Evolutionary conservation across 2,888 invertebrate genomes (phyloP), one percentile per base, ranked within the genome.

Genomic region (Hemicrepidius hirtus): DNA sequence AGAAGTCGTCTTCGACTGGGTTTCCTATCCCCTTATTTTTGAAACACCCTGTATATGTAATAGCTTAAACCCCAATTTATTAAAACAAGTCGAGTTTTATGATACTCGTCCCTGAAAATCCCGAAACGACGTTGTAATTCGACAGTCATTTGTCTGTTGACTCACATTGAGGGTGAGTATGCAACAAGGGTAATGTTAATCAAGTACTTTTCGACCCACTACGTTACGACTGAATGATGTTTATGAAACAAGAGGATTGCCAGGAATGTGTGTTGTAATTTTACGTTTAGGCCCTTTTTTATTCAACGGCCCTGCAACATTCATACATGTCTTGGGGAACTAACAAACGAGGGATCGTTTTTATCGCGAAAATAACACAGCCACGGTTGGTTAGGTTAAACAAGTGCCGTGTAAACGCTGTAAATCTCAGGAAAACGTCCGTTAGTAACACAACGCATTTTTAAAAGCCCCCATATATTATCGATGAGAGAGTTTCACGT

Each of bases 141-240:
- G 68, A 65, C 68, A 75, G 75, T 71, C 75, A 74, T 75, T 74
- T 74, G 62, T 76, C 66, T 76, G 76, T 76, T 75, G 76, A 75
- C 75, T 76, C 75, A 75, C 71, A 73, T 35, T 18, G 66, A 50
- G 75, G 69, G 68, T 37, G 63, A 57, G 59, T 57, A 44, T 53
- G 46, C 57, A 35, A 40, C 41, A 63, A 24, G 64, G 66, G 40
- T 21, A 57, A 66, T 40, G 57, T 71, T 74, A 74, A 74, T 74
- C 74, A 71, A 66, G 60, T 1, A 32, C 44, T 46, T 53, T 67
- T 69, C 46, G 44, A 28, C 67, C 24, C 44, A 37, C 62, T 50
- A 21, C 41, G 35, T 20, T 49, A 55, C 20, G 21, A 41, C 20
- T 46, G 50, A 65, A 65, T 57, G 44, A 55, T 55, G 57, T 55